A percentile compares a stretch with the other conserved stretches of the same genome.
These are phyloP conservation scores for Diplodus puntazzo DNA, from an alignment of 2,797 vertebrate species.

Conservation along the genomic window DNA sequence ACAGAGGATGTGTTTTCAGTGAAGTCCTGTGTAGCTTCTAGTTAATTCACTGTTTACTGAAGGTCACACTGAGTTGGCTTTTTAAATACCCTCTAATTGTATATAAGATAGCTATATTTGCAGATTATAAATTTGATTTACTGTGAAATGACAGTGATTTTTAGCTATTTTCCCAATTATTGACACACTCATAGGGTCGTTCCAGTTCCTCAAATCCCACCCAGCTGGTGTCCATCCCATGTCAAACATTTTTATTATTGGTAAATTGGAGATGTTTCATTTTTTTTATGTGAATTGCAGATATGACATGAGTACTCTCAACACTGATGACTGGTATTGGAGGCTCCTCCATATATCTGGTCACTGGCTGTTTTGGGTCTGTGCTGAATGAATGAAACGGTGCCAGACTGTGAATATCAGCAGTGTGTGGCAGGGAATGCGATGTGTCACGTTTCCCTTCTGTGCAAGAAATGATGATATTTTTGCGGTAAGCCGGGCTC, in stretches of 20 bases:
- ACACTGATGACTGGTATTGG: background rate
- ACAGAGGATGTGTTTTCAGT: conserved; percentile 1
- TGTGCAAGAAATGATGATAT: background rate
- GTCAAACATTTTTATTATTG: background rate
- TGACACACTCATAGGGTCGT: no score
- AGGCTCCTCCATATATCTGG: background rate
- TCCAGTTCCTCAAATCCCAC: background rate
- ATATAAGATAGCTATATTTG: background rate
- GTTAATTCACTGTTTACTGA: background rate
- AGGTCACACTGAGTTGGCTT: background rate
- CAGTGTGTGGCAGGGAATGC: background rate
- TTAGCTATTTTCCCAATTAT: background rate
- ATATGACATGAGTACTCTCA: background rate
- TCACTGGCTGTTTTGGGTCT: background rate
- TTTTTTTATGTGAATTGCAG: background rate
- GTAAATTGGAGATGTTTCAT: background rate
- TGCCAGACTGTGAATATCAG: conserved; percentile 4
- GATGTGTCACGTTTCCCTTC: background rate
- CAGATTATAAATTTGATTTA: background rate
- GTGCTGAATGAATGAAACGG: background rate
- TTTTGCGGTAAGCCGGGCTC: background rate
- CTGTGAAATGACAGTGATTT: background rate
- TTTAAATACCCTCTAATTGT: background rate
- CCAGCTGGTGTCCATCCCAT: background rate
- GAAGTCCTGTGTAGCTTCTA: background rate